Evolutionary conservation across 2,113 vertebrate species (phyloP), one percentile per base, ranked within the genome.

Genomic region (Spheniscus mendiculus): DNA sequence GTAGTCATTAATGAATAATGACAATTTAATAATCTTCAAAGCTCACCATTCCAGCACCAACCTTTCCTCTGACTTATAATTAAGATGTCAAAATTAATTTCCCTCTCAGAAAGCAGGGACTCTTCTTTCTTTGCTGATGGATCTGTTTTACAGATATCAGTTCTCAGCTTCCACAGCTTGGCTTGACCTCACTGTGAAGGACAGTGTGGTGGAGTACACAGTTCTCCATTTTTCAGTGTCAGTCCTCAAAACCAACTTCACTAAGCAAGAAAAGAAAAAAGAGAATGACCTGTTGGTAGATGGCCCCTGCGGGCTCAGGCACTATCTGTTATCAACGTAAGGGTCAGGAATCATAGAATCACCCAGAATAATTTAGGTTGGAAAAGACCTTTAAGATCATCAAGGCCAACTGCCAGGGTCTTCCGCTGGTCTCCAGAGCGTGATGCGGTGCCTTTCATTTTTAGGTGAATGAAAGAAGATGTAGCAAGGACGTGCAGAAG

Each of bases 1-100:
- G 88, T 83, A 94, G 87, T 95, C 92, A 93, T 97, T 97, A 97
- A 97, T 95, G 96, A 94, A 86, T 96, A 97, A 98, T 72, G 96
- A 96, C 97, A 95, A 94, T 94, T 94, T 96, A 95, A 96, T 96
- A 96, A 96, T 96, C 96, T 97, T 95, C 96, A 96, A 90, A 97
- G 67, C 58, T 98, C 92, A 93, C 87, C 91, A 62, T 96, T 89
- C 87, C 67, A 88, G 95, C 83, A 95, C 62, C 82, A 97, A 92
- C 97, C 83, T 98, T 97, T 96, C 92, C 77, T 94, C 92, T 93
- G 89, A 73, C 89, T 97, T 97, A 65, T 93, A 98, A 98, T 96
- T 96, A 98, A 97, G 93, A 95, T 94, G 91, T 97, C 97, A 98
- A 96, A 92, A 94, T 90, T 95, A 90, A 97, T 97, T 98, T 74